A percentile compares a stretch with the other conserved stretches of the same genome.
Conservation (phyloP, 2,797 vertebrate genomes). For the Spatula clypeata region DNA sequence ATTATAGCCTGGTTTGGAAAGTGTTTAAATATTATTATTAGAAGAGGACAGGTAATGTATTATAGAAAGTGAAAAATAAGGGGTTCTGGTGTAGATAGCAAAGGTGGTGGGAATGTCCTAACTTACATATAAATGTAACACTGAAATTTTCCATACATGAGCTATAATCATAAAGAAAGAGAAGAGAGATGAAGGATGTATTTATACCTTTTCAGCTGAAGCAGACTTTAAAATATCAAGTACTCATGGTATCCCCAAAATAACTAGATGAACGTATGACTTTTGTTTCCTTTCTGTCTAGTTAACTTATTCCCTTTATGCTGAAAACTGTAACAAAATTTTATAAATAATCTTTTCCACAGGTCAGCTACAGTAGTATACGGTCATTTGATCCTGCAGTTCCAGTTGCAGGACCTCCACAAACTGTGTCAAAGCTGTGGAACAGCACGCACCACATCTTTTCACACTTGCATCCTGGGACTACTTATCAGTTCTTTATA, state of each 20-base stretch:
- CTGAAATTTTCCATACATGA: neutral
- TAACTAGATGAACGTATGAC: neutral
- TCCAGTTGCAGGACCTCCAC: slow-evolving; percentile 90
- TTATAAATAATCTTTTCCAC: slow-evolving; percentile 27
- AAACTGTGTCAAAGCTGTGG: slow-evolving; percentile 92
- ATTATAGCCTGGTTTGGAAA: neutral
- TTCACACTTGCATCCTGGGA: slow-evolving; percentile 94
- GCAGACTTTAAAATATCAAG: neutral
- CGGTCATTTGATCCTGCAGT: slow-evolving; percentile 97
- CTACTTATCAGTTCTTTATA: slow-evolving; percentile 96
- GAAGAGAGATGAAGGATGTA: neutral
- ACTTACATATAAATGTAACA: neutral
- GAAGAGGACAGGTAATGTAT: neutral
- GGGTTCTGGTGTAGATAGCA: neutral
- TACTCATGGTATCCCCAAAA: neutral
- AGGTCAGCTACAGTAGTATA: slow-evolving; percentile 95
- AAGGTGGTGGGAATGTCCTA: neutral
- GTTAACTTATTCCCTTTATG: neutral
- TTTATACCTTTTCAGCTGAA: neutral
- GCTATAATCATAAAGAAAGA: neutral
- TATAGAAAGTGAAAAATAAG: neutral
- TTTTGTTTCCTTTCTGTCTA: neutral
- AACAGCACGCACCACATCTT: slow-evolving; percentile 94
- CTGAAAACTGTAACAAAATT: neutral
- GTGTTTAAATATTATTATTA: neutral